Percentiles rank a stretch among this genome's conserved stretches.
Conservation (phyloP, 2,113 vertebrate species). For the Athene noctua region DNA sequence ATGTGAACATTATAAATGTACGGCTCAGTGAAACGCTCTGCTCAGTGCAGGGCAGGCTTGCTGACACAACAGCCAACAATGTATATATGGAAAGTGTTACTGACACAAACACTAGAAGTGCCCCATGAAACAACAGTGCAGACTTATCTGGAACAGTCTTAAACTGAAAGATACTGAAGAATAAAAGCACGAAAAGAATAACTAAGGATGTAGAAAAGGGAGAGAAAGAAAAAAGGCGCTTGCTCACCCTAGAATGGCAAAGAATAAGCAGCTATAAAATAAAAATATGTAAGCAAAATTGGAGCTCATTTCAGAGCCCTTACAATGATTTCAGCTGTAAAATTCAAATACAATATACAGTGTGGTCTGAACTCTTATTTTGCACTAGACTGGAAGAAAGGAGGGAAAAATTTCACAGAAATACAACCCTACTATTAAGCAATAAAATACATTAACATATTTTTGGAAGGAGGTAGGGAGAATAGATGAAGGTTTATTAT, state of each 20-base stretch:
- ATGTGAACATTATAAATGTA: accelerated
- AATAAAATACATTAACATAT: background rate
- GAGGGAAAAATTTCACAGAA: background rate
- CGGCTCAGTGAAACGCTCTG: background rate
- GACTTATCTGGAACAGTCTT: background rate
- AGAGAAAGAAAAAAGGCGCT: background rate
- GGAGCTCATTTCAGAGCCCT: background rate
- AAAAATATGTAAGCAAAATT: background rate
- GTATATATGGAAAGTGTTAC: background rate
- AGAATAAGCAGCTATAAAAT: background rate
- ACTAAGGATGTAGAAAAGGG: background rate
- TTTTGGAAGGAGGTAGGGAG: background rate
- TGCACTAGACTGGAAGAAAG: background rate
- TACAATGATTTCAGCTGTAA: background rate
- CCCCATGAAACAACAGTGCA: background rate
- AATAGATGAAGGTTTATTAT: background rate
- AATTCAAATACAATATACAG: background rate
- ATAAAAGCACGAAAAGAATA: background rate
- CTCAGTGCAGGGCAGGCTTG: background rate
- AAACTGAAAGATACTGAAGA: background rate
- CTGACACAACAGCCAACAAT: background rate
- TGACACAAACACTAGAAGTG: background rate
- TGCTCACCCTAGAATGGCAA: background rate
- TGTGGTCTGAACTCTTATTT: background rate
- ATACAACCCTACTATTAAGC: background rate